Percentiles rank a stretch among this genome's conserved stretches.
These are phyloP conservation scores for Drosophila mimica DNA, from an alignment of 2,888 invertebrate species.

Conservation along the genomic window DNA sequence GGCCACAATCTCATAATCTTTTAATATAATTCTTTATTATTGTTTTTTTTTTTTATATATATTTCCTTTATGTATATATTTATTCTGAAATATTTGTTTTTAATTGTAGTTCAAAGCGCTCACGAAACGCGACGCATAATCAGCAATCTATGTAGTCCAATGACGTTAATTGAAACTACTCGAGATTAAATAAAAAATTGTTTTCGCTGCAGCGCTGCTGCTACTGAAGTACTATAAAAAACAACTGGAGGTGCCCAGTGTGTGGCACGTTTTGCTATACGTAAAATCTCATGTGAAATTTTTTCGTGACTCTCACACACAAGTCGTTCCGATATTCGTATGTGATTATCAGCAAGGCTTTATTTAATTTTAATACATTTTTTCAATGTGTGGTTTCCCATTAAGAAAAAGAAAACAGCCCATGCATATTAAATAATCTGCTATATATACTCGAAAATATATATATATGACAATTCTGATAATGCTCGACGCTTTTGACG, in stretches of 20 bases:
- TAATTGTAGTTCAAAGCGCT: constrained; percentile 62
- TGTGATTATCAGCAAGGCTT: constrained; percentile 32
- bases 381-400: constrained; percentile 54
- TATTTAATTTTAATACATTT: constrained; percentile 15
- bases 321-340: constrained; percentile 14
- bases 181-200: constrained; percentile 68
- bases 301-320: constrained; percentile 2
- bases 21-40: constrained; percentile 51
- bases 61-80: constrained; percentile 33
- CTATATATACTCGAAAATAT: constrained; percentile 26
- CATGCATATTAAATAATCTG: constrained; percentile 52
- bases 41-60: constrained; percentile 20
- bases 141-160: constrained; percentile 77
- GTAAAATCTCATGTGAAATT: constrained; percentile 36
- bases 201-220: constrained; percentile 58
- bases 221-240: constrained; percentile 11
- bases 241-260: constrained; percentile 26
- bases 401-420: constrained; percentile 58
- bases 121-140: constrained; percentile 57
- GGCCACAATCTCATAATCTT: constrained; percentile 54
- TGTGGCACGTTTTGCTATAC: constrained; percentile 32
- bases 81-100: constrained; percentile 22
- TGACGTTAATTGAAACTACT: constrained; percentile 81
- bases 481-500: constrained; percentile 56
- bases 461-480: constrained; percentile 47